phyloP scores from a whole-genome alignment of 2,888 invertebrate genomes.

The Plagodis dolabraria region DNA sequence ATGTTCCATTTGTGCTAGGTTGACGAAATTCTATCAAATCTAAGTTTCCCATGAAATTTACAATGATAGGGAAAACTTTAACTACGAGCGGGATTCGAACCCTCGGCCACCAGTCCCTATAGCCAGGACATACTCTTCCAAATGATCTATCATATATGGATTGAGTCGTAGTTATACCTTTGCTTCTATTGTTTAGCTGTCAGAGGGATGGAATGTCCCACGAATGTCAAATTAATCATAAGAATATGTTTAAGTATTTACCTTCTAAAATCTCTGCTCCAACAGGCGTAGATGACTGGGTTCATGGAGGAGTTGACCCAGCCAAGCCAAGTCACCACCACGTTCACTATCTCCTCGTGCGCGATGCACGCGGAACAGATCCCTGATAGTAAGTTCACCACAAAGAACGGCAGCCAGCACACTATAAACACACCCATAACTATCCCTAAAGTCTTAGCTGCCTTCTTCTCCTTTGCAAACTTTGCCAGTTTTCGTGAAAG shows the following conservation, averaged over 20 bases:
- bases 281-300: constrained; percentile 99
- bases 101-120: too few species aligned
- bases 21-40: too few species aligned
- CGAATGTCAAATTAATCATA: too few species aligned
- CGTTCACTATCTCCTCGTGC: constrained; percentile 94
- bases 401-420: constrained; percentile 99
- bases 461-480: constrained; percentile 98
- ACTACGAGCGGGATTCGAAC: too few species aligned
- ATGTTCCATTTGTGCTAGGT: too few species aligned
- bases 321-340: constrained; percentile 96
- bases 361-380: constrained; percentile 95
- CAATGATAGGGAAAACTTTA: too few species aligned
- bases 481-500: constrained; percentile 96
- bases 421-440: constrained; percentile 99
- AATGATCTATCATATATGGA: too few species aligned
- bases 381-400: constrained; percentile 96
- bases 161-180: too few species aligned
- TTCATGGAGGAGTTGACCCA: constrained; percentile 99
- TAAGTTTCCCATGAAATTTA: too few species aligned
- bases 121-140: too few species aligned
- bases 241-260: constrained; percentile 59
- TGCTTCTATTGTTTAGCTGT: too few species aligned
- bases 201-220: too few species aligned
- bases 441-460: constrained; percentile 98
- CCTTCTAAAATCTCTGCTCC: constrained; percentile 98